phyloP scores from a whole-genome alignment of 2,888 invertebrate genomes.

The Apotomis capreana region DNA sequence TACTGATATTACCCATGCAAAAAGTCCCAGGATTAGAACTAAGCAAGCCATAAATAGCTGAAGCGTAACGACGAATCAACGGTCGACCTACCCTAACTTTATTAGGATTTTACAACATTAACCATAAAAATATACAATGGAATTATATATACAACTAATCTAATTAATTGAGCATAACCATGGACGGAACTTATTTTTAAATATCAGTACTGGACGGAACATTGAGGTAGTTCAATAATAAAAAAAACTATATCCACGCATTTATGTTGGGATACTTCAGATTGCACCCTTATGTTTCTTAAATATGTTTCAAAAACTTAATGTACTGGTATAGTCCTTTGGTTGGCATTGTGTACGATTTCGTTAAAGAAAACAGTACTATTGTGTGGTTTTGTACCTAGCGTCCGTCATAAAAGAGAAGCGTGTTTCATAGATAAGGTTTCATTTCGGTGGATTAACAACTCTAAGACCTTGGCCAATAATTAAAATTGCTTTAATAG shows the following conservation, averaged over 20 bases:
- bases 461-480: too few species aligned
- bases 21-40: background rate
- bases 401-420: too few species aligned
- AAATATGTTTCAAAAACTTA: background rate
- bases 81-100: background rate
- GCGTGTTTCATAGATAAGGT: too few species aligned
- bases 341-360: too few species aligned
- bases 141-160: conserved; percentile 41
- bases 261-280: conserved; percentile 11
- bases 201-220: conserved; percentile 50
- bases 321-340: background rate
- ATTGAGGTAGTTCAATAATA: conserved; percentile 67
- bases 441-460: too few species aligned
- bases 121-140: conserved; percentile 24
- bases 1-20: too few species aligned
- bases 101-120: conserved; percentile 2
- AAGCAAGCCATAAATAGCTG: background rate
- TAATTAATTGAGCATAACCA: conserved; percentile 49
- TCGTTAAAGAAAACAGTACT: too few species aligned
- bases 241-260: conserved; percentile 45
- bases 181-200: conserved; percentile 61
- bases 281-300: conserved; percentile 4
- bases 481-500: too few species aligned
- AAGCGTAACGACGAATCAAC: background rate
- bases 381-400: too few species aligned